Evolutionary conservation across 1,140 invertebrate species (phyloP), one percentile per base, ranked within the genome.

Genomic region (Diabrotica undecimpunctata): DNA sequence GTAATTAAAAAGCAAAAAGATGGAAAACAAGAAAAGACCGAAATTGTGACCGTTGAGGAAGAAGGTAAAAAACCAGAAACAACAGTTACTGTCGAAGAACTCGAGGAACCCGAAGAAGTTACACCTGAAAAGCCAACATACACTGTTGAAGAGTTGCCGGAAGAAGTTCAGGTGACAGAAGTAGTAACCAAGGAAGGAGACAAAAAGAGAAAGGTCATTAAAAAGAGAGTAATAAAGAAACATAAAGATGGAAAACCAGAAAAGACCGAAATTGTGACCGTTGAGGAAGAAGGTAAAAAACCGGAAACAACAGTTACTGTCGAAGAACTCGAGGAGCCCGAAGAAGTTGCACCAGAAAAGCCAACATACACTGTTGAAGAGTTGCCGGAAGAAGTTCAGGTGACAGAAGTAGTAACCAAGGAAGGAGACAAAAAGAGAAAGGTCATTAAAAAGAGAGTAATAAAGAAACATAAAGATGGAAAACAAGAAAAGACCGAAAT

Each of bases 301-400:
- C 75, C 78, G 11, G 71, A 80, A 66, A 76, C 78, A 39, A 77
- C 78, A 25, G 75, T 79, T 54, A 73, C 75, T 66, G 77, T 79
- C 7, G 79, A 77, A 1, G 75, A 76, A 55, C 35, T 61, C 10
- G 39, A 53, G n/a, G 12, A 14, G 7, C 51, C 55, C 10, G 37
- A 64, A 50, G 14, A 38, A 62, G 61, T 5, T 66, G 73, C 70
- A 25, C 46, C 72, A 63, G 35, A 64, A 56, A 38, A 67, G 35
- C 37, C 54, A 14, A 12, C 11, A 13, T 12, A 12, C 2, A 9
- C 6, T 7, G 54, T 69, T 14, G 65, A 70, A 67, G 58, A 66
- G 71, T 14, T 69, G n/a, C 71, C 72, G 0, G 66, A 63, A 65
- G 66, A 67, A 63, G 61, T 62, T 35, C 58, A 54, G 54, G 5